Evolutionary conservation across 2,888 invertebrate genomes (phyloP).

Genomic region (Cryptocheilus praepositus): DNA sequence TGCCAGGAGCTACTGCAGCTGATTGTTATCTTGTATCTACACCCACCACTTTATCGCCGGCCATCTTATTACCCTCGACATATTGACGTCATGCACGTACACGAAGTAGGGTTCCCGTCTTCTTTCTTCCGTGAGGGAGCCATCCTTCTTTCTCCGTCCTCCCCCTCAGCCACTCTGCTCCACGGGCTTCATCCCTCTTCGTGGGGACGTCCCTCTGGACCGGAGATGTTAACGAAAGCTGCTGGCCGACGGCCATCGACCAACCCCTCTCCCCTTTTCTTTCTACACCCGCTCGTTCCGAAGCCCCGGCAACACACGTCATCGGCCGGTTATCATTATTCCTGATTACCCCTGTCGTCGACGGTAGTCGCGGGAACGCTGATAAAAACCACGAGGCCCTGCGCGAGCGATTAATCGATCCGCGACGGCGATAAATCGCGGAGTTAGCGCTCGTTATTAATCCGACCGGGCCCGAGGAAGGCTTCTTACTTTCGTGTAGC

Average conservation of each 20-base stretch:
- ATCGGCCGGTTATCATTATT: conserved; percentile 30
- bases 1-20: conserved; percentile 74
- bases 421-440: conserved; percentile 11
- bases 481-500: too few relatives aligned
- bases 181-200: conserved; percentile 14
- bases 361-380: conserved; percentile 15
- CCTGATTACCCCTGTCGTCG: conserved; percentile 31
- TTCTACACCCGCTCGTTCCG: not conserved
- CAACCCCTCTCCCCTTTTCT: conserved; percentile 17
- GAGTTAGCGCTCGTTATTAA: too few relatives aligned
- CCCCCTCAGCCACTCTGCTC: conserved; percentile 3
- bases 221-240: conserved; percentile 20
- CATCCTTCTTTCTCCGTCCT: conserved; percentile 6
- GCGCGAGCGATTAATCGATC: conserved; percentile 10
- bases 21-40: conserved; percentile 73
- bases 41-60: conserved; percentile 74
- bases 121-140: conserved; percentile 11
- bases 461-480: too few relatives aligned
- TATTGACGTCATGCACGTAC: conserved; percentile 73
- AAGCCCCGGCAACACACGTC: conserved; percentile 1
- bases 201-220: conserved; percentile 6
- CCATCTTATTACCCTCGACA: conserved; percentile 73
- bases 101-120: conserved; percentile 43
- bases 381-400: not conserved
- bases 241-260: conserved; percentile 5